A percentile compares a stretch with the other conserved stretches of the same genome.
Conservation (phyloP, 1,140 invertebrate species). For the Lutraria rhynchaena region DNA sequence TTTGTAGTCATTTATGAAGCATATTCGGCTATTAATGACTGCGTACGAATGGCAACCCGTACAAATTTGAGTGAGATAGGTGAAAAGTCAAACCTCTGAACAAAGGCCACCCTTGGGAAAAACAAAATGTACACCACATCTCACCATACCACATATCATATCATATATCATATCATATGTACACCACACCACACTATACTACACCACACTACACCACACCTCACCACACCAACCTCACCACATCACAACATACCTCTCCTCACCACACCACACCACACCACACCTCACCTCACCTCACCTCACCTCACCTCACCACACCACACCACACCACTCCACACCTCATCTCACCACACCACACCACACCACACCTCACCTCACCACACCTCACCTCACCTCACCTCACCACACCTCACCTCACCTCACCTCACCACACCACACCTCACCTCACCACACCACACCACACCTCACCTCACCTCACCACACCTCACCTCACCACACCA, state of each 20-base stretch:
- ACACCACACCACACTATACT: not conserved
- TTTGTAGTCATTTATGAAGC: too few relatives aligned
- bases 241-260: not conserved
- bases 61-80: too few relatives aligned
- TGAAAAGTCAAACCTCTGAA: too few relatives aligned
- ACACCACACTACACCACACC: not conserved
- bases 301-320: constrained; percentile 55
- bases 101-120: too few relatives aligned
- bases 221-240: not conserved
- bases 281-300: constrained; percentile 33
- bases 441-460: constrained; percentile 31
- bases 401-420: constrained; percentile 52
- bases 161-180: too few relatives aligned
- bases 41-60: too few relatives aligned
- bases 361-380: not conserved
- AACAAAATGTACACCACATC: too few relatives aligned
- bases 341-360: constrained; percentile 20
- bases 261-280: constrained; percentile 25
- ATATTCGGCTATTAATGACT: too few relatives aligned
- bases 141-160: not conserved
- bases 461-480: constrained; percentile 47
- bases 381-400: constrained; percentile 39
- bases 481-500: constrained; percentile 44
- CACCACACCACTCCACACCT: constrained; percentile 54
- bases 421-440: constrained; percentile 47